Base-by-base conservation (phyloP, 2,113 vertebrate species). In the Stercorarius parasiticus region DNA sequence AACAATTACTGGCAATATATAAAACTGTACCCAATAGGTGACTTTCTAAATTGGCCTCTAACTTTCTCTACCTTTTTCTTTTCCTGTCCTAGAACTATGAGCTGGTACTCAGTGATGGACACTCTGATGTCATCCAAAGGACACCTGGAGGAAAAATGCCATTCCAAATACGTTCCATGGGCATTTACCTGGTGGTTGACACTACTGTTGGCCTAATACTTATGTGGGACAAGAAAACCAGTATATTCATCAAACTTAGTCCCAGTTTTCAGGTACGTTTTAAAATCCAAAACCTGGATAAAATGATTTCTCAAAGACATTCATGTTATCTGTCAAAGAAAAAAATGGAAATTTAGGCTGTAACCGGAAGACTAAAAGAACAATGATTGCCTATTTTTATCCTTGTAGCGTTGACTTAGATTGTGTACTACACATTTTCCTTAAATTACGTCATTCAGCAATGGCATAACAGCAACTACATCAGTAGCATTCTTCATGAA, bases 201-300 rank as follows among this genome's bases (percentile, higher is more conserved):
- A 97, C 98, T 7, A 94, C 97, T 12, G 56, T 66, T 15, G 99
- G 99, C 29, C 84, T 99, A 27, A 97, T 98, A 85, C 95, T 99
- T 30, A 98, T 98, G 97, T 99, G 99, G 99, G 99, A 99, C 97
- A 98, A 94, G 95, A 99, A 98, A 97, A 99, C 99, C 69, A 99
- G 98, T 88, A 97, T 99, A 79, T 99, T 98, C 94, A 98, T 99
- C 86, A 98, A 98, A 81, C 97, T 99, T 29, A 98, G 95, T 62
- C 98, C 98, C 4, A 61, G 96, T 26, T 99, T 98, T 96, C 98
- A 99, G 98, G 99, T 99, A 97, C 95, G 93, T 66, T 92, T 86
- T 53, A 21, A 93, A 93, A 72, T 36, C 19, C 18, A 64, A 82
- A 79, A 14, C 10, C 12, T 25, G 3, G 19, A 62, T 59, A 38